Evolutionary conservation across 1,140 invertebrate genomes (phyloP).

Genomic region (Hydropsyche tenuis): DNA sequence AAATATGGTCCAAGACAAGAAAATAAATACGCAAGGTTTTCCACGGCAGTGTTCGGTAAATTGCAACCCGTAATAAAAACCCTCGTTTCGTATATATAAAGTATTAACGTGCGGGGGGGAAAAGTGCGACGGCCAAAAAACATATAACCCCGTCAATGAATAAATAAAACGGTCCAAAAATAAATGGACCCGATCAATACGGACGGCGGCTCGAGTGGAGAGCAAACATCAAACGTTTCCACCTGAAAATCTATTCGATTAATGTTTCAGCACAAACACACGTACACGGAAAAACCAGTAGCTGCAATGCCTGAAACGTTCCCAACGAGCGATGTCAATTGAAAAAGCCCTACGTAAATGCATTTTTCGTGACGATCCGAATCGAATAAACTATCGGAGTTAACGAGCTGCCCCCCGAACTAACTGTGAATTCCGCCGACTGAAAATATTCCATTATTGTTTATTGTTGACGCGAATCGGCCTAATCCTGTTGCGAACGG

Average conservation of each 20-base stretch:
- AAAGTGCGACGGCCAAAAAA: constrained; percentile 33
- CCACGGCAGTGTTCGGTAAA: background rate
- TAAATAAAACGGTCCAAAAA: constrained; percentile 38
- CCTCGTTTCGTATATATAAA: constrained; percentile 9
- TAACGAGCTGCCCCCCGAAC: too few species aligned
- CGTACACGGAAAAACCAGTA: too few species aligned
- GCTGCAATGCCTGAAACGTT: too few species aligned
- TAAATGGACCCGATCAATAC: constrained; percentile 34
- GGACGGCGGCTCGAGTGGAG: constrained; percentile 12
- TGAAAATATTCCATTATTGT: too few species aligned
- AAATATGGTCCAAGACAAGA: background rate
- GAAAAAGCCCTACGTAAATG: too few species aligned
- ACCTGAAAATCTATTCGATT: constrained; percentile 20
- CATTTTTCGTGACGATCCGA: too few species aligned
- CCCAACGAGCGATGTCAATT: too few species aligned
- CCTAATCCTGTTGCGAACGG: too few species aligned
- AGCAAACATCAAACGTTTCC: constrained; percentile 29
- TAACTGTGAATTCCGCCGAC: too few species aligned
- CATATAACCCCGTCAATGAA: constrained; percentile 26
- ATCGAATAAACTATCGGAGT: too few species aligned
- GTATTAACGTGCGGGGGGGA: background rate
- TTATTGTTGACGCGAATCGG: too few species aligned
- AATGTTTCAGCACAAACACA: background rate
- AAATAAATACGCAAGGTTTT: constrained; percentile 23
- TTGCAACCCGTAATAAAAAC: constrained; percentile 18